Percentiles rank a stretch among this genome's conserved stretches.
These are phyloP conservation scores for Selenia dentaria DNA, from an alignment of 2,888 invertebrate genomes.

Conservation along the genomic window DNA sequence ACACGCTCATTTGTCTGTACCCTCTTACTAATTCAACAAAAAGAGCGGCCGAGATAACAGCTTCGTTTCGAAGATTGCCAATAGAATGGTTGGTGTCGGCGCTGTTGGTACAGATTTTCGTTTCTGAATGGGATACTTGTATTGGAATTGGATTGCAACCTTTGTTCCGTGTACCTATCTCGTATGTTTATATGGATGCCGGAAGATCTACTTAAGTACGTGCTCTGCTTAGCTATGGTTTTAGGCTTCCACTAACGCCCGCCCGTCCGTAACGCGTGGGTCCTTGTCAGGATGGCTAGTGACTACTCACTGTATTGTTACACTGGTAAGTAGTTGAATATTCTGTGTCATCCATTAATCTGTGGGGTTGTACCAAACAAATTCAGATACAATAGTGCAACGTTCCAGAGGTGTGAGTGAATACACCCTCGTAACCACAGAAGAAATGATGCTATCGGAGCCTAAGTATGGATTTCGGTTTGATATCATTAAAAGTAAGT, in stretches of 20 bases:
- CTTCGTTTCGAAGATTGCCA: slow-evolving; percentile 57
- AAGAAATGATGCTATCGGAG: too few species aligned
- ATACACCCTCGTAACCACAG: too few species aligned
- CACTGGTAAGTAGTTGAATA: too few species aligned
- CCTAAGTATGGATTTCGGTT: too few species aligned
- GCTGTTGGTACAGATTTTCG: slow-evolving; percentile 30
- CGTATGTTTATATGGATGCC: slow-evolving; percentile 12
- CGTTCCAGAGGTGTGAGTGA: too few species aligned
- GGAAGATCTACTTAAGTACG: background rate
- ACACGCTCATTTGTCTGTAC: slow-evolving; percentile 67
- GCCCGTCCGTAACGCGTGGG: too few species aligned
- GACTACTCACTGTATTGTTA: too few species aligned
- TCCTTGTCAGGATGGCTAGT: too few species aligned
- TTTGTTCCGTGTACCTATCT: slow-evolving; percentile 21
- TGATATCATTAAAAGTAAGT: too few species aligned
- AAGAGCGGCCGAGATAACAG: slow-evolving; percentile 65
- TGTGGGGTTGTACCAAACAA: too few species aligned
- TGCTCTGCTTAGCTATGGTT: background rate
- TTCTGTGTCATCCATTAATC: too few species aligned
- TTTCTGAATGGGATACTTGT: slow-evolving; percentile 33
- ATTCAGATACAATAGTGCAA: too few species aligned
- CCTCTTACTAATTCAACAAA: slow-evolving; percentile 77
- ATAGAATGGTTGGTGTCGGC: slow-evolving; percentile 47
- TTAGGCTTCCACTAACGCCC: background rate
- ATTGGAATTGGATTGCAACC: slow-evolving; percentile 37